Percentiles rank a stretch among this genome's conserved stretches.
Conservation (phyloP, 2,888 invertebrate genomes). For the Nowickia ferox region DNA sequence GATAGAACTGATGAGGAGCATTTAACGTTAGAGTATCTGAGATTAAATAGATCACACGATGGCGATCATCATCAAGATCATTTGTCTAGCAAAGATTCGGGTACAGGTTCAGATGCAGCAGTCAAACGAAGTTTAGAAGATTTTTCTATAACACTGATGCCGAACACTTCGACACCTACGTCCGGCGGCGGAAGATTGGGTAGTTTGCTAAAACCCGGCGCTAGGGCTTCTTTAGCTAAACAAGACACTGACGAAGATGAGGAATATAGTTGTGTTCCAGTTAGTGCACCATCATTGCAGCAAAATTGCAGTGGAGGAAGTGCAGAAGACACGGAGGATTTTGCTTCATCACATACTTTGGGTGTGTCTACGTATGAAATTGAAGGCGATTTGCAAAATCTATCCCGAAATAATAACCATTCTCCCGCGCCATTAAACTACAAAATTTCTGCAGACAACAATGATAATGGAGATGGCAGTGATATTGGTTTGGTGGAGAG, state of each 20-base stretch:
- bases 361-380: conserved; percentile 75
- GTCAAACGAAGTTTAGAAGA: conserved; percentile 80
- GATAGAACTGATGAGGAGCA: conserved; percentile 64
- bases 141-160: conserved; percentile 73
- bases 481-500: conserved; percentile 7
- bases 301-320: conserved; percentile 24
- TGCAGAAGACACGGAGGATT: conserved; percentile 75
- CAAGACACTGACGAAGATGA: conserved; percentile 70
- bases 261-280: conserved; percentile 49
- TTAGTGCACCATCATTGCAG: conserved; percentile 6
- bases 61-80: conserved; percentile 78
- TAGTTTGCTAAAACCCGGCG: conserved; percentile 51
- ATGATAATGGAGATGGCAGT: conserved; percentile 11
- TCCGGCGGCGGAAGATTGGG: conserved; percentile 16
- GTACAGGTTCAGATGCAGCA: conserved; percentile 81
- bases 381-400: conserved; percentile 53
- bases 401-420: conserved; percentile 69
- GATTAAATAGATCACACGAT: conserved; percentile 74
- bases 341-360: conserved; percentile 75
- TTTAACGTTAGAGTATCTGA: conserved; percentile 76
- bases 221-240: conserved; percentile 63
- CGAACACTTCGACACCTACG: conserved; percentile 63
- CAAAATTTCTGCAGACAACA: conserved; percentile 16
- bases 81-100: conserved; percentile 80
- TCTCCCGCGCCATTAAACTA: conserved; percentile 23